Evolutionary conservation across 2,888 invertebrate species (phyloP), one percentile per base, ranked within the genome.

Genomic region (Dysmachus trigonus): DNA sequence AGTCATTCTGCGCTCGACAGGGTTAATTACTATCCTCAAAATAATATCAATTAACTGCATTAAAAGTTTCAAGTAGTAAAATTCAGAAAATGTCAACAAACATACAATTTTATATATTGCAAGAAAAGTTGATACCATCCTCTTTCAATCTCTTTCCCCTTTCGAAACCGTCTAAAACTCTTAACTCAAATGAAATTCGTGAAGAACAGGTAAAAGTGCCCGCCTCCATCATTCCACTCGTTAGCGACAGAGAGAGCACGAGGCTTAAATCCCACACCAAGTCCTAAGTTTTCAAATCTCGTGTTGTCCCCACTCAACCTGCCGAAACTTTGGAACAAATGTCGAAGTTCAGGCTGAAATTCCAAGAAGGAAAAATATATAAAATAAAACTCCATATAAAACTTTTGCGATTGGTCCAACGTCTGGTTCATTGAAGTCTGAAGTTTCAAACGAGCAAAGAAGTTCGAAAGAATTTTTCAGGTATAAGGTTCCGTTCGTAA

Each of bases 401-500:
- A 76, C 38, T 76, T 76, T 76, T 35, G 31, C 38, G 76, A 76
- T 76, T 35, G 76, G 38, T 76, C 76, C 76, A 35, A 35, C 76
- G 62, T 62, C 76, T 76, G 76, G 7, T 35, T 22, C 22, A 76
- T 15, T 35, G 38, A 41, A 76, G 38, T 38, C 22, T 76, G 7
- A 73, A 73, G 73, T 33, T 76, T 18, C 35, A 41, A 38, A 35
- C 38, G 18, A 76, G 13, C 22, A 38, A 76, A 76, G 33, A 35
- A 76, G 10, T 76, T 76, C 3, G 18, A 13, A 76, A 76, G 76
- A 35, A 76, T 38, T 76, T 41, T 73, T 2, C 41, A 33, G 76
- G 35, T 35, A 22, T n/a, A n/a, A n/a, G 22, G 33, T 38, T 38
- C n/a, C 18, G n/a, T 3, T 38, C 18, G 38, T 18, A 38, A 35